These are phyloP conservation scores for Tipula unca DNA, from an alignment of 2,888 invertebrate genomes.

Conservation along the genomic window DNA sequence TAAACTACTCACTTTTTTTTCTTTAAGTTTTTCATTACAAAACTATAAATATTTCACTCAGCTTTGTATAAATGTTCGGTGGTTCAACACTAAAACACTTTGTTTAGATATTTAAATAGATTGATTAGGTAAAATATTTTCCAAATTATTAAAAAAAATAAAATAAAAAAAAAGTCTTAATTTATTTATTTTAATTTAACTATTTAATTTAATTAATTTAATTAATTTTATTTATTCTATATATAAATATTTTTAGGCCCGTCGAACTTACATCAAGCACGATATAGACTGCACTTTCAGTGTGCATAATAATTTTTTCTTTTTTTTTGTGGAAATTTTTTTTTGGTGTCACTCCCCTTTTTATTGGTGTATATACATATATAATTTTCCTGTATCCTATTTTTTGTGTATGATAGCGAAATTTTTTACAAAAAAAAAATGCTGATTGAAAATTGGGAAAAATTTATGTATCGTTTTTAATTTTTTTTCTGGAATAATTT, in stretches of 20 bases:
- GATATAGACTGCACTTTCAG: not conserved
- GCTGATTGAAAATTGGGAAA: not conserved
- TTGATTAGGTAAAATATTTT: not conserved
- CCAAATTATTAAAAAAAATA: not conserved
- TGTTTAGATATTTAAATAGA: not conserved
- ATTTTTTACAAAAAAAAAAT: not conserved
- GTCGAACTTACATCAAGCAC: constrained; percentile 14
- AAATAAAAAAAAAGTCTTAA: not conserved
- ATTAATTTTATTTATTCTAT: not conserved
- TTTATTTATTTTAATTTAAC: not conserved
- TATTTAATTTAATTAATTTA: not conserved
- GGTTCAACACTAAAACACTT: not conserved
- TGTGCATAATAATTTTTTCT: not conserved
- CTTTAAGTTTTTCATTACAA: not conserved
- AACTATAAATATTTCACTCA: not conserved
- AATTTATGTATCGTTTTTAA: not conserved
- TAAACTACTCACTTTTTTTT: not conserved
- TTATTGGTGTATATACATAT: not conserved
- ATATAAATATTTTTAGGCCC: constrained; percentile 9
- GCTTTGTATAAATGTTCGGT: not conserved
- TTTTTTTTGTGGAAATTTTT: not conserved
- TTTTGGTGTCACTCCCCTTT: not conserved
- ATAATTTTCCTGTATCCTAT: not conserved
- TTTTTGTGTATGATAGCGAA: not conserved
- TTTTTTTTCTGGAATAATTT: too few species aligned